A percentile compares a stretch with the other conserved stretches of the same genome.
Conservation (phyloP, 2,797 vertebrate species). For the Urophycis tenuis region DNA sequence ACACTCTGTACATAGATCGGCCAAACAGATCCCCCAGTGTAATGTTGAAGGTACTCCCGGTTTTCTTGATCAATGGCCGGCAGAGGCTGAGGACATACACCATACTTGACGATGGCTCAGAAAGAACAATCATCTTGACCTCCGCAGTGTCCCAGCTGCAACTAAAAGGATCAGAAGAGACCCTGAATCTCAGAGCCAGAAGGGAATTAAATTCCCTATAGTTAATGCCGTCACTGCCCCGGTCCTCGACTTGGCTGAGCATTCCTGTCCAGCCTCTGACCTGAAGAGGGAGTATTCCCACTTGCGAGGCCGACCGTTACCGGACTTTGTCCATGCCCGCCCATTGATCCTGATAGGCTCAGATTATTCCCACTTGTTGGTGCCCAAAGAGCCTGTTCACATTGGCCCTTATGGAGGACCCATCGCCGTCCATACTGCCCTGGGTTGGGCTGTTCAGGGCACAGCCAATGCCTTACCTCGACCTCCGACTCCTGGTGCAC, state of each 20-base stretch:
- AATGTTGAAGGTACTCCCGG: neutral
- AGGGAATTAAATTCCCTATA: neutral
- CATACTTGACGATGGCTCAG: neutral
- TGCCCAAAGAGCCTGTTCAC: neutral
- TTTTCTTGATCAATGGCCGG: neutral
- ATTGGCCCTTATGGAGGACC: neutral
- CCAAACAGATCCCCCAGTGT: neutral
- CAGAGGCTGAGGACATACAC: neutral
- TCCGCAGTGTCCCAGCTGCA: neutral
- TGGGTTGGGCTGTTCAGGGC: neutral
- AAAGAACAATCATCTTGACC: neutral
- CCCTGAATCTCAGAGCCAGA: neutral
- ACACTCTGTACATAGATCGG: neutral
- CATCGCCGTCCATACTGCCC: neutral
- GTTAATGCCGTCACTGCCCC: neutral
- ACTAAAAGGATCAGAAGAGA: neutral
- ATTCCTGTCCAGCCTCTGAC: neutral
- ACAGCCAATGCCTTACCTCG: neutral
- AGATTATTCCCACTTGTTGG: neutral
- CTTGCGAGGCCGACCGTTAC: neutral
- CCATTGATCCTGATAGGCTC: neutral
- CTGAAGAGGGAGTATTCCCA: neutral
- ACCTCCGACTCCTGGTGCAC: neutral
- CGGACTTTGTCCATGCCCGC: neutral
- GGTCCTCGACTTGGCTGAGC: neutral